These are phyloP conservation scores for Onychomys leucogaster DNA, from an alignment of 2,797 vertebrate genomes.

Conservation along the genomic window DNA sequence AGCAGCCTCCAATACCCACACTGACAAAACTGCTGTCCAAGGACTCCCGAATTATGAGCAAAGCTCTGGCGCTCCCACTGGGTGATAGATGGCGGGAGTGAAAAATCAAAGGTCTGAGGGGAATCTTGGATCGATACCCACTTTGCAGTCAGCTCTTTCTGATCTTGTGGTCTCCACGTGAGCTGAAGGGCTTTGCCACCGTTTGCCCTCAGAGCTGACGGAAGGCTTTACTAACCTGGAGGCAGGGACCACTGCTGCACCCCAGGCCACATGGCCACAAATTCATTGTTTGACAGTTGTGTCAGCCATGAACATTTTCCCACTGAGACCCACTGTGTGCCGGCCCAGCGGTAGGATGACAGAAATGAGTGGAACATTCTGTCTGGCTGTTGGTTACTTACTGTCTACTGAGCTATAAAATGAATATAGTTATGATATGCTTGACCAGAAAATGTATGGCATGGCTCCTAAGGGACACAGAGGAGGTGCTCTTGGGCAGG, in stretches of 20 bases:
- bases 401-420: background rate
- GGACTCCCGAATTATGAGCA: conserved; percentile 78
- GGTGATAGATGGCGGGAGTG: conserved; percentile 65
- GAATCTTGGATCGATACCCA: conserved; percentile 66
- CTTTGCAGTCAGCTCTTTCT: conserved; percentile 65
- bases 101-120: conserved; percentile 68
- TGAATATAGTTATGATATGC: background rate
- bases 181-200: conserved; percentile 21
- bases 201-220: background rate
- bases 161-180: background rate
- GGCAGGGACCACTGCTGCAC: background rate
- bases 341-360: background rate
- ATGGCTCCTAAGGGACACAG: background rate
- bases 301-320: background rate
- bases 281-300: background rate
- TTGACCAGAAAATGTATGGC: background rate
- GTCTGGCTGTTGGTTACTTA: background rate
- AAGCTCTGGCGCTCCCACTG: conserved; percentile 84
- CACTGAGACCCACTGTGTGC: background rate
- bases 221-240: background rate
- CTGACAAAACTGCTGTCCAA: conserved; percentile 52
- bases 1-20: background rate
- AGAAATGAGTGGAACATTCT: background rate
- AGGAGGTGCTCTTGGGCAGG: background rate
- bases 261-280: rapidly evolving